Evolutionary conservation across 2,888 invertebrate genomes (phyloP), one percentile per base, ranked within the genome.

Genomic region (Perizoma affinitatum): DNA sequence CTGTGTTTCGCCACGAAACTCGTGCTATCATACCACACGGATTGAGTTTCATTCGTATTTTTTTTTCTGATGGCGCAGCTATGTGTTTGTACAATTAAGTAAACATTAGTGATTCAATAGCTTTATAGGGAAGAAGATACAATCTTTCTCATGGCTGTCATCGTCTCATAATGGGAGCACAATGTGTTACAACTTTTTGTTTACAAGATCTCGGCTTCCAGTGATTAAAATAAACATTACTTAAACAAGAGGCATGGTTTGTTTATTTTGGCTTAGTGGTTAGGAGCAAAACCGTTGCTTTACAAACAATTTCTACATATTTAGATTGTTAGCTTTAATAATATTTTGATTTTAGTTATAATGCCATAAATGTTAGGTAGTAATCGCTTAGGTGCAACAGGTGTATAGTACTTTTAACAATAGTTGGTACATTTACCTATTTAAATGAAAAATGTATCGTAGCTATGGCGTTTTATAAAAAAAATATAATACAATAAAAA

Each of bases 231-330:
- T 78, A 85, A 84, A 83, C 79, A 82, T 73, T 61, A 75, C 74
- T 75, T 70, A 72, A 62, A 68, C 67, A 68, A 68, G 72, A 63
- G 68, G 63, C 64, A 43, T 57, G 67, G 63, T 72, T 73, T 88
- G 86, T 88, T 88, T 87, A 84, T 74, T 69, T 76, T 78, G 58
- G 70, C 71, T 78, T 85, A 87, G 86, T 88, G 86, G 86, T 84
- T 80, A 73, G 76, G 69, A 71, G 71, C 76, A 73, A 72, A 78
- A 73, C 78, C 73, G 73, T 76, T 69, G 66, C 68, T 82, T 64
- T 58, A 76, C 81, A 86, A 87, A 87, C 82, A 83, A 62, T 69
- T 64, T 63, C 68, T 5, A 38, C 64, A 61, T 4, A 68, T 79
- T 34, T 77, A 76, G 75, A 79, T 77, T 75, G 75, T 78, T 75